Evolutionary conservation across 2,797 vertebrate genomes (phyloP).

Genomic region (Megaceryle alcyon): DNA sequence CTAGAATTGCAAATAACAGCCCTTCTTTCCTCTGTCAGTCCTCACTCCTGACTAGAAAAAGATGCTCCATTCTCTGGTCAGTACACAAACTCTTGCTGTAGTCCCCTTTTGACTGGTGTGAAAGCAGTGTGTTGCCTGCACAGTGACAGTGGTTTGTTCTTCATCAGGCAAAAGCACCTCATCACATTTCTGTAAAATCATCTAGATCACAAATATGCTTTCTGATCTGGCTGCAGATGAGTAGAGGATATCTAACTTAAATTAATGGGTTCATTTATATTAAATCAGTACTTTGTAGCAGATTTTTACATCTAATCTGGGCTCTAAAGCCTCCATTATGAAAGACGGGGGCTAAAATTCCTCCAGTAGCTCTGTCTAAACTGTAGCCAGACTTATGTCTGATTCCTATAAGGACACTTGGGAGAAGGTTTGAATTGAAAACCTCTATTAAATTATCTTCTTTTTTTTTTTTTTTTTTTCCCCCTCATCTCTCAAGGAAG

Average conservation of each 20-base stretch:
- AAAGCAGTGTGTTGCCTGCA: neutral
- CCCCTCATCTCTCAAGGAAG: neutral
- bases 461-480: neutral
- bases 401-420: neutral
- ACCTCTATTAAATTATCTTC: neutral
- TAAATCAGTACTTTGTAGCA: neutral
- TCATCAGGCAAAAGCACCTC: neutral
- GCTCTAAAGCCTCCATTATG: neutral
- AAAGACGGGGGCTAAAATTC: neutral
- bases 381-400: neutral
- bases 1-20: neutral
- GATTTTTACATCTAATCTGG: conserved; percentile 5
- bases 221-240: neutral
- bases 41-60: neutral
- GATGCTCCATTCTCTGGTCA: neutral
- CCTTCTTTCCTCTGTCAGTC: neutral
- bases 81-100: neutral
- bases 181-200: neutral
- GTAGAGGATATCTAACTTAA: neutral
- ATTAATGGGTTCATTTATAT: neutral
- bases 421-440: neutral
- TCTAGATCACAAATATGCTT: accelerated
- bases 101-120: neutral
- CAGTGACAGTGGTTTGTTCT: neutral
- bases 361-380: neutral